Evolutionary conservation across 2,888 invertebrate genomes (phyloP), one percentile per base, ranked within the genome.

Genomic region (Eulithis testata): DNA sequence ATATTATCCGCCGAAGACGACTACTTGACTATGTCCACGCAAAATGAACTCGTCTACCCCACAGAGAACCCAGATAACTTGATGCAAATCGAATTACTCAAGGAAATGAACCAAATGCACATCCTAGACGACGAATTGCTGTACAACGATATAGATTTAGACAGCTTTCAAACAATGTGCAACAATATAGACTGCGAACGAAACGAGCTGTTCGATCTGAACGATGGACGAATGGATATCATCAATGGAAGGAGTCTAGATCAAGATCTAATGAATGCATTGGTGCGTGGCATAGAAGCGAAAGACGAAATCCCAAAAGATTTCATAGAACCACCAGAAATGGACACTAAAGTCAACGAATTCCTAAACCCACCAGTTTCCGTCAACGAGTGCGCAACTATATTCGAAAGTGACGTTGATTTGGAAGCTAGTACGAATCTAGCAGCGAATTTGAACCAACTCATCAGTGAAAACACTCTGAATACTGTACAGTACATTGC

Each of bases 361-460:
- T 45, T 76, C 0, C 37, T 69, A 47, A 79, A 77, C n/a, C 76
- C 81, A 2, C 58, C 82, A 0, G 83, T 88, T 0, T 76, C 89
- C 0, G 90, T 90, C 0, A 87, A 88, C 44, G 93, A 91, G 68
- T 92, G 93, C 64, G 84, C 91, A 0, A 93, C 93, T 2, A 93
- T 93, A 75, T 93, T 93, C 61, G 93, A 93, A 73, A 91, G 87
- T 43, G 93, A 93, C 65, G 91, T 93, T 0, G 93, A 93, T 75
- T 84, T 93, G 63, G 93, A 93, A 77, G 88, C 89, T 0, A 93
- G 93, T 69, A 87, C 90, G 0, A 90, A 89, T 75, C 76, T 93
- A 65, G 90, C 93, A 0, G 91, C 90, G 0, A 92, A 93, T 76
- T 75, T 93, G n/a, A 93, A 91, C 64, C 93, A 92, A 66, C 66